Conservation (phyloP, 2,113 vertebrate genomes). For the Phalacrocorax brasilianus region DNA sequence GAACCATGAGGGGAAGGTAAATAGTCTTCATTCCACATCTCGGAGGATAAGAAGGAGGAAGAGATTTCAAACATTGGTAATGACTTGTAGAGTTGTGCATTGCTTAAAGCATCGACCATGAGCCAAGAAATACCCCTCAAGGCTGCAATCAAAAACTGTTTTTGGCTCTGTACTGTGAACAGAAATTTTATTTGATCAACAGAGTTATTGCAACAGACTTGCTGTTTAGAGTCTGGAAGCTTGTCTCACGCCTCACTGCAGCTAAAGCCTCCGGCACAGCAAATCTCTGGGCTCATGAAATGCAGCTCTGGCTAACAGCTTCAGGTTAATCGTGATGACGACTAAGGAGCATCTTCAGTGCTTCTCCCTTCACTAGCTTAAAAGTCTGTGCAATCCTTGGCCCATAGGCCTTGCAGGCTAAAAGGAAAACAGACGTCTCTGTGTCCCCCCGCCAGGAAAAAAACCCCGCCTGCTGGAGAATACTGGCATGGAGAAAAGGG, state of each 20-base stretch:
- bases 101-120: not conserved
- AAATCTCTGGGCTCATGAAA: not conserved
- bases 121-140: constrained; percentile 62
- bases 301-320: not conserved
- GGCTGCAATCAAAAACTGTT: constrained; percentile 46
- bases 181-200: constrained; percentile 50
- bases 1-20: constrained; percentile 41
- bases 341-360: not conserved
- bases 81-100: constrained; percentile 18
- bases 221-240: not conserved
- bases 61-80: constrained; percentile 42
- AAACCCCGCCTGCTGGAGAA: not conserved
- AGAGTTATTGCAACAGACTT: constrained; percentile 43
- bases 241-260: not conserved
- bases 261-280: not conserved
- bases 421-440: not conserved
- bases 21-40: constrained; percentile 47
- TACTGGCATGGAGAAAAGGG: not conserved
- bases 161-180: constrained; percentile 32
- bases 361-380: not conserved
- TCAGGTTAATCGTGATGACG: not conserved
- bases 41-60: constrained; percentile 2
- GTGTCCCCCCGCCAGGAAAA: not conserved
- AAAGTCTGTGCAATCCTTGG: not conserved
- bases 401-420: not conserved